A percentile compares a stretch with the other conserved stretches of the same genome.
Conservation (phyloP, 2,888 invertebrate species). For the Salpingus planirostris region DNA sequence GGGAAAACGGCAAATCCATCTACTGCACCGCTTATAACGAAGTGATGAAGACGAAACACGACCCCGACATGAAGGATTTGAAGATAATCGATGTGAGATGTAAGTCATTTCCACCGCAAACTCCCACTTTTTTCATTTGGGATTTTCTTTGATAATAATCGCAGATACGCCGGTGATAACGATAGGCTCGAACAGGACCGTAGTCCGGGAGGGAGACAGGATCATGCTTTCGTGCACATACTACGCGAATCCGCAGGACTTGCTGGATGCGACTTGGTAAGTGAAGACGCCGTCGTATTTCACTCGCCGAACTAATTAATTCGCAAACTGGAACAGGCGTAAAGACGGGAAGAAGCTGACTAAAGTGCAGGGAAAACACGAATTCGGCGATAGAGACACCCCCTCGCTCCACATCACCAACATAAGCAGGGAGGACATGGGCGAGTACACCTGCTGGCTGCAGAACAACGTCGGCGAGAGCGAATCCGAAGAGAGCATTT, state of each 20-base stretch:
- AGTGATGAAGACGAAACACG: conserved; percentile 62
- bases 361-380: conserved; percentile 54
- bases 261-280: conserved; percentile 72
- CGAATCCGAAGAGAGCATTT: conserved; percentile 62
- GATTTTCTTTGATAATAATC: conserved; percentile 27
- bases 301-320: not conserved
- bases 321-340: conserved; percentile 49
- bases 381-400: conserved; percentile 66
- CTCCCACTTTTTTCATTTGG: conserved; percentile 4
- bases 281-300: too few relatives aligned
- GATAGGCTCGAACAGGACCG: conserved; percentile 60
- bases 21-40: conserved; percentile 76
- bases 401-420: conserved; percentile 70
- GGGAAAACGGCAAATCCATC: conserved; percentile 70
- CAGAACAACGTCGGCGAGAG: conserved; percentile 72
- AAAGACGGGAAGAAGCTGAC: conserved; percentile 56
- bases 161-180: conserved; percentile 79
- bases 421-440: conserved; percentile 69
- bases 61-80: conserved; percentile 64
- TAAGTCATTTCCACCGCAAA: conserved; percentile 52
- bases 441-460: conserved; percentile 74
- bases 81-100: conserved; percentile 75
- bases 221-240: conserved; percentile 67
- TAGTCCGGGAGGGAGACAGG: conserved; percentile 65
- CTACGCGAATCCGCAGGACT: conserved; percentile 75